These are phyloP conservation scores for Dunckerocampus dactyliophorus DNA, from an alignment of 2,113 vertebrate genomes.

Conservation along the genomic window DNA sequence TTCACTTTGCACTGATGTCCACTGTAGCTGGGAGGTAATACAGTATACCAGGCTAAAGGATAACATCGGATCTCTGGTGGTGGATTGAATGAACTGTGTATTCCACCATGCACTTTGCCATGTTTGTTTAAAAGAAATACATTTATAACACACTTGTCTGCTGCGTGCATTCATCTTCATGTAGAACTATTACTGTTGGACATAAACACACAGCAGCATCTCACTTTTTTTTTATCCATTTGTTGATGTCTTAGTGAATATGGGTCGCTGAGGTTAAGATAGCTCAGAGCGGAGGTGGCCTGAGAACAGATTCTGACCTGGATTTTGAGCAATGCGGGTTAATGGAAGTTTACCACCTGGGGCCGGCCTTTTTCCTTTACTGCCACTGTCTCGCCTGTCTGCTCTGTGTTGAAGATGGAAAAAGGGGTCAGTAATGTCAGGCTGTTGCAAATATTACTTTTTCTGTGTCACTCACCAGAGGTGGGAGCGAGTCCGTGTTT, in stretches of 20 bases:
- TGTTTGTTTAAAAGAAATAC: not conserved
- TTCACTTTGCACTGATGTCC: too few relatives aligned
- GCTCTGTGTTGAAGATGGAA: slow-evolving; percentile 11
- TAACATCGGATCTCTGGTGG: too few relatives aligned
- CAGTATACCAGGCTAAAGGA: too few relatives aligned
- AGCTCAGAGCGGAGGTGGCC: not conserved
- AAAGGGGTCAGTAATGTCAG: slow-evolving; percentile 32
- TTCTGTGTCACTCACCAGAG: not conserved
- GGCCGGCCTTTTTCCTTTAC: slow-evolving; percentile 26
- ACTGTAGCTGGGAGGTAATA: too few relatives aligned
- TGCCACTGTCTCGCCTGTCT: slow-evolving; percentile 20
- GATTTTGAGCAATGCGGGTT: not conserved
- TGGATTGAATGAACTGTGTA: too few relatives aligned
- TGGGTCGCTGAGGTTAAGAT: not conserved
- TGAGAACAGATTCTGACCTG: slow-evolving; percentile 4
- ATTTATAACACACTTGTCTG: not conserved
- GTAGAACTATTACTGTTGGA: too few relatives aligned
- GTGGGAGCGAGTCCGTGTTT: too few relatives aligned
- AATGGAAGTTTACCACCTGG: slow-evolving; percentile 13
- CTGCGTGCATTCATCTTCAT: not conserved
- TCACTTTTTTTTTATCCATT: not conserved
- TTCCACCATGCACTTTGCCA: not conserved
- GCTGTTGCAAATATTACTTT: slow-evolving; percentile 15
- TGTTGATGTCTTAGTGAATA: not conserved
- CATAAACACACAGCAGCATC: too few relatives aligned